Evolutionary conservation across 2,888 invertebrate genomes (phyloP), one percentile per base, ranked within the genome.

Genomic region (Brachylomia viminalis): DNA sequence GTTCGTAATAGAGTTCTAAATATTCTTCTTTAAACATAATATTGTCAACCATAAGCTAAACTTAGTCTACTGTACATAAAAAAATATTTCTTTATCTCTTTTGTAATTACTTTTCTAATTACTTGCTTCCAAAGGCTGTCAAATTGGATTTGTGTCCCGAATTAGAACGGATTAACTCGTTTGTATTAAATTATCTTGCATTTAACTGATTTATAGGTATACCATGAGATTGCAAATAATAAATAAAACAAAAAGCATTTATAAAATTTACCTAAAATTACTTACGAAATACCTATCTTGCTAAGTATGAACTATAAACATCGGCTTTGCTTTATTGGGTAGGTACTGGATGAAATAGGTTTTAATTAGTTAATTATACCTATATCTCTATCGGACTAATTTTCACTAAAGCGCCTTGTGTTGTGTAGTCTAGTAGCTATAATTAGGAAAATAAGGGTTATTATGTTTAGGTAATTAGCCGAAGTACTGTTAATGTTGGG

Each of bases 21-120:
- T 27, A 45, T 7, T 23, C 0, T 59, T 27, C 17, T 45, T 8
- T 47, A 45, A 38, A 27, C 23, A 42, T 49, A 15, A 49, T 47
- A 45, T 62, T 38, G 10, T 47, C 17, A 47, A n/a, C 23, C 10
- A 33, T 65, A 65, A 42, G 11, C 33, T 0, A 0, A 56, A 49
- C 17, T 15, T 62, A 49, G 45, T 79, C 27, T 45, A 62, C 42
- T 67, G 23, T n/a, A 62, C 17, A 5, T 38, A 38, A 5, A 30
- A 73, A 59, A 49, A 61, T 72, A 52, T 52, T 1, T 45, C 42
- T 62, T 62, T 27, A 62, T 47, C 23, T 59, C 52, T n/a, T 64
- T 38, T 80, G 17, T 64, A 75, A 79, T 75, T 59, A 59, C 54
- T 27, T 62, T 80, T 67, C 27, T 64, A 52, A 80, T 64, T 66